phyloP scores from a whole-genome alignment of 2,113 vertebrate species.

The Boulengeromyrus knoepffleri region DNA sequence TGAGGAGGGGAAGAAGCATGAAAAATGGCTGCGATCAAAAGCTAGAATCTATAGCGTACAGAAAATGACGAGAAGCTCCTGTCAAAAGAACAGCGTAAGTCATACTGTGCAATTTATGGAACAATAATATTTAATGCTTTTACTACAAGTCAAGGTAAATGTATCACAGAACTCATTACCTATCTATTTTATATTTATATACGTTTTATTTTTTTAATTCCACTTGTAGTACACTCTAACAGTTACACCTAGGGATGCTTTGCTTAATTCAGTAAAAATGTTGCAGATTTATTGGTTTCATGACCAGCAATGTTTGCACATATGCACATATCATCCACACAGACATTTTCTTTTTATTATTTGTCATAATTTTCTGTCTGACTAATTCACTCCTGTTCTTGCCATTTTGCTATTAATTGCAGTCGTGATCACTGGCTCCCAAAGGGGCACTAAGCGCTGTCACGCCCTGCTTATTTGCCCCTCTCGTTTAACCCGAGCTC shows the following conservation, averaged over 20 bases:
- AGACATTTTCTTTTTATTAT: too few species aligned
- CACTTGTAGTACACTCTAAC: neutral
- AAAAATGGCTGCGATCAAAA: neutral
- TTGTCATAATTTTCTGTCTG: too few species aligned
- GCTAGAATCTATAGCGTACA: neutral
- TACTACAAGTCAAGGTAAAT: neutral
- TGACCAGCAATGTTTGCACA: neutral
- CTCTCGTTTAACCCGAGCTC: too few species aligned
- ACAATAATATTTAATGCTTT: neutral
- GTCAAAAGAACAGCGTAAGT: neutral
- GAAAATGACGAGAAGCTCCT: neutral
- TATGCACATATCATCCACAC: too few species aligned
- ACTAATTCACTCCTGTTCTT: too few species aligned
- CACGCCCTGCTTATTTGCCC: too few species aligned
- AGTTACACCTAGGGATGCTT: neutral
- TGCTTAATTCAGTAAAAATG: too few species aligned
- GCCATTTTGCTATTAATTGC: too few species aligned
- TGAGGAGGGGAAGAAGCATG: neutral
- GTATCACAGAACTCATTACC: neutral
- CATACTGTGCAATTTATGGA: neutral
- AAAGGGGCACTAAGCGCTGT: too few species aligned
- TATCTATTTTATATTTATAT: neutral
- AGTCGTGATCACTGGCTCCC: too few species aligned
- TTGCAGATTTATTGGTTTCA: neutral
- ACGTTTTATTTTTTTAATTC: neutral